A percentile compares a stretch with the other conserved stretches of the same genome.
Evolutionary conservation across 2,888 invertebrate species (phyloP).

Genomic region (Conchocele bisecta): DNA sequence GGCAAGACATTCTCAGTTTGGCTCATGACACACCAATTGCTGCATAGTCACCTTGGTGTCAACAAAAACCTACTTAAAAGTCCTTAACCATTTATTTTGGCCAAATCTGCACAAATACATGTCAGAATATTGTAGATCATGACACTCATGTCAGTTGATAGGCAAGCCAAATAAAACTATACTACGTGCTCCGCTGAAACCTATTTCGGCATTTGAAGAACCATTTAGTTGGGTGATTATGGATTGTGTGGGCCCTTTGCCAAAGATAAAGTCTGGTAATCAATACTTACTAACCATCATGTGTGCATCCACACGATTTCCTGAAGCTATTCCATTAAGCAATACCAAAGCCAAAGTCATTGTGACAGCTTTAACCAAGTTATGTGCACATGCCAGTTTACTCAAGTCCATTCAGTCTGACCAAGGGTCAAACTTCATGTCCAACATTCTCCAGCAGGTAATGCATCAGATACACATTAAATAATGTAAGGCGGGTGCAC

Average conservation of each 20-base stretch:
- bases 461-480: conserved; percentile 39
- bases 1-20: conserved; percentile 30
- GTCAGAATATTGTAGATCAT: conserved; percentile 26
- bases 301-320: conserved; percentile 48
- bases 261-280: conserved; percentile 44
- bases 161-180: conserved; percentile 47
- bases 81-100: conserved; percentile 44
- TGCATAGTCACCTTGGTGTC: conserved; percentile 49
- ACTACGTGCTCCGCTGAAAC: conserved; percentile 29
- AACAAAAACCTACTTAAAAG: conserved; percentile 41
- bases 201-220: conserved; percentile 48
- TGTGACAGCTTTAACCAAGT: conserved; percentile 44
- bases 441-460: conserved; percentile 47
- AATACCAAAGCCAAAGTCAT: conserved; percentile 50
- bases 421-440: conserved; percentile 54
- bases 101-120: conserved; percentile 34
- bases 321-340: conserved; percentile 60
- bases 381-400: conserved; percentile 54
- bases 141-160: conserved; percentile 47
- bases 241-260: conserved; percentile 50
- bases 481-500: conserved; percentile 41
- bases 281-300: conserved; percentile 40
- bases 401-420: conserved; percentile 48
- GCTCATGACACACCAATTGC: conserved; percentile 46
- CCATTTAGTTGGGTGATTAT: conserved; percentile 41